A percentile compares a stretch with the other conserved stretches of the same genome.
phyloP scores from a whole-genome alignment of 2,797 vertebrate species.

The Sandelia bainsii region DNA sequence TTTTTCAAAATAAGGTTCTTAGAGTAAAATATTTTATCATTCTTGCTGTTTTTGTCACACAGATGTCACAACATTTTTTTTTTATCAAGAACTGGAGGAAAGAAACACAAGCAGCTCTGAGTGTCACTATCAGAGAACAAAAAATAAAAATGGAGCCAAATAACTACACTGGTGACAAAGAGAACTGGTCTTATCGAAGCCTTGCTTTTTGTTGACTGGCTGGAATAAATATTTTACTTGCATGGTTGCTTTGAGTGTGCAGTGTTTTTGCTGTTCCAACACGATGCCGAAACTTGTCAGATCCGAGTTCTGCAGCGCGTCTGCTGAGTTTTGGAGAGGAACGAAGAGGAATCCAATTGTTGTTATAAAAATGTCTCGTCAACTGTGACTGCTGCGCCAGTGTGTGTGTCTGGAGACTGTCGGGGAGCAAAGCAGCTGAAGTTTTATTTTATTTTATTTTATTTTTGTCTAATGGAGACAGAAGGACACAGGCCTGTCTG shows the following conservation, averaged over 20 bases:
- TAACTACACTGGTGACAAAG: constrained; percentile 48
- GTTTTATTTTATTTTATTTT: constrained; percentile 23
- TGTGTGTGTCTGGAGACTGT: constrained; percentile 42
- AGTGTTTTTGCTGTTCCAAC: constrained; percentile 54
- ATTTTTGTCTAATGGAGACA: constrained; percentile 63
- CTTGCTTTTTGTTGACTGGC: constrained; percentile 62
- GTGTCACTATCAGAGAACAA: constrained; percentile 35
- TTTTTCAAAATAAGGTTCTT: background rate
- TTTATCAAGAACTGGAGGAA: background rate
- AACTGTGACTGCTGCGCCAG: constrained; percentile 64
- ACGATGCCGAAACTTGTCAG: constrained; percentile 68
- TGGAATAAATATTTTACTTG: constrained; percentile 57
- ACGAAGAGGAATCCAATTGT: constrained; percentile 72
- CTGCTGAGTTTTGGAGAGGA: constrained; percentile 72
- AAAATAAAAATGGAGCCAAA: constrained; percentile 38
- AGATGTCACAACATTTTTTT: background rate
- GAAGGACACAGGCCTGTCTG: constrained; percentile 53
- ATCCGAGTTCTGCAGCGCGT: constrained; percentile 63
- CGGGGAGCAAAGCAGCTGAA: constrained; percentile 51
- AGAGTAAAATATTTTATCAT: background rate
- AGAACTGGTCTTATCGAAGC: constrained; percentile 37
- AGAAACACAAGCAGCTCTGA: constrained; percentile 11
- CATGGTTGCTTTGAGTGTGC: constrained; percentile 56
- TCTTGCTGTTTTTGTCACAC: background rate
- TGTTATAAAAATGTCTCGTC: constrained; percentile 73